Evolutionary conservation across 2,113 vertebrate genomes (phyloP).

Genomic region (Dendrocopos noguchii): DNA sequence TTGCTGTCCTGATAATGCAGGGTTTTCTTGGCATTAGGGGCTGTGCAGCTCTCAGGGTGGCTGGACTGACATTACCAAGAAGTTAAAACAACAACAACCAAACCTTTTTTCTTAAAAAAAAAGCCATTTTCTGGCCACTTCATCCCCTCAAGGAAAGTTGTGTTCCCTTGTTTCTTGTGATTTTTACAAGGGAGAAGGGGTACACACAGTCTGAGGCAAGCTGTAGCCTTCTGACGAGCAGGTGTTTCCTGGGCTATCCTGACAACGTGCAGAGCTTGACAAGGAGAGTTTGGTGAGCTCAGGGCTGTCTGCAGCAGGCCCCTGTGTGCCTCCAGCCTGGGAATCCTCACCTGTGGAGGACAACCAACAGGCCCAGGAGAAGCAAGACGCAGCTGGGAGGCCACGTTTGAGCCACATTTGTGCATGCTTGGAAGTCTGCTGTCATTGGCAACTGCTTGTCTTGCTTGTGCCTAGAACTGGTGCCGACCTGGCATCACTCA

Average conservation of each 20-base stretch:
- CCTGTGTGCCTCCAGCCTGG: neutral
- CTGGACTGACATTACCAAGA: neutral
- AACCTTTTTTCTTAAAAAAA: neutral
- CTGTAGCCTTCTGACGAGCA: neutral
- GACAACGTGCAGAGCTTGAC: neutral
- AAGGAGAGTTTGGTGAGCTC: neutral
- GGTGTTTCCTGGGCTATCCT: neutral
- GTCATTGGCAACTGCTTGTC: neutral
- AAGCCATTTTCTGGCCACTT: neutral
- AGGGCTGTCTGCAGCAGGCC: neutral
- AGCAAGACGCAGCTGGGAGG: neutral
- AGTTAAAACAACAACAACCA: neutral
- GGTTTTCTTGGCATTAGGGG: neutral
- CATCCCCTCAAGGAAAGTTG: neutral
- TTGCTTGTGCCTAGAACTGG: neutral
- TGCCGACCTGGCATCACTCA: neutral
- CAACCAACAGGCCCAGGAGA: neutral
- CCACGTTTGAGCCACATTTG: neutral
- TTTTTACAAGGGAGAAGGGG: neutral
- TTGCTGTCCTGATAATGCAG: neutral
- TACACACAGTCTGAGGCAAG: neutral
- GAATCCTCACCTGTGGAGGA: neutral
- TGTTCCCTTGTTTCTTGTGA: neutral
- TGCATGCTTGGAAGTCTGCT: fast-evolving
- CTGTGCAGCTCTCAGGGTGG: neutral